phyloP scores from a whole-genome alignment of 2,113 vertebrate species.

The Aramus guarauna region DNA sequence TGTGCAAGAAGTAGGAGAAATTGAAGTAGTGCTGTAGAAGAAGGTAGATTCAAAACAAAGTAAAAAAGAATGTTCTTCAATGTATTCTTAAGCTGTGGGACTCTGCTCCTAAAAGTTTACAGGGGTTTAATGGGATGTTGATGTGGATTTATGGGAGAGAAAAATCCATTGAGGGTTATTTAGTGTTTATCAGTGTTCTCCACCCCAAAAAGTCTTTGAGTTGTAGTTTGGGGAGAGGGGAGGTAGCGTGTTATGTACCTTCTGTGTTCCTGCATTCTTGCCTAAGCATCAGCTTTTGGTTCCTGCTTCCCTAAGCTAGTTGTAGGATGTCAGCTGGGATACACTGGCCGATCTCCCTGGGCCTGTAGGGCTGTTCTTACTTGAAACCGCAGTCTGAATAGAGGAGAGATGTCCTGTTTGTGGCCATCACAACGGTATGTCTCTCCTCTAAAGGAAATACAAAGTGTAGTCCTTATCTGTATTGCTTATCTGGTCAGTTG shows the following conservation, averaged over 20 bases:
- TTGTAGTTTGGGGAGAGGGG: not conserved
- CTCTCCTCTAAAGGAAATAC: not conserved
- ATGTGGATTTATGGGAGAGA: not conserved
- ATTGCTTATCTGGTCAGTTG: not conserved
- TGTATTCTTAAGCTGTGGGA: not conserved
- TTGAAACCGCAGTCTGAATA: not conserved
- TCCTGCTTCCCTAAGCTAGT: not conserved
- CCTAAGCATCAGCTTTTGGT: not conserved
- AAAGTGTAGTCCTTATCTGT: not conserved
- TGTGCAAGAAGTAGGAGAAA: not conserved
- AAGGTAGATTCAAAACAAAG: not conserved
- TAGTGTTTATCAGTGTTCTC: not conserved
- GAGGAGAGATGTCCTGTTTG: not conserved
- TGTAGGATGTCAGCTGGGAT: not conserved
- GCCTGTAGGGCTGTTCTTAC: not conserved
- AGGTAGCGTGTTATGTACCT: fast-evolving
- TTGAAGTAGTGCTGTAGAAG: not conserved
- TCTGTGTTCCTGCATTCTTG: not conserved
- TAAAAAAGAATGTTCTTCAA: not conserved
- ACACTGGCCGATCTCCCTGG: not conserved
- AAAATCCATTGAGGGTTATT: not conserved
- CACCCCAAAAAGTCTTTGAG: not conserved
- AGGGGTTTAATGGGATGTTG: not conserved
- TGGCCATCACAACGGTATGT: not conserved
- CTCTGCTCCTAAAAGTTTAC: not conserved